Base-by-base conservation (phyloP, 1,140 invertebrate species). In the Formica selysi region DNA sequence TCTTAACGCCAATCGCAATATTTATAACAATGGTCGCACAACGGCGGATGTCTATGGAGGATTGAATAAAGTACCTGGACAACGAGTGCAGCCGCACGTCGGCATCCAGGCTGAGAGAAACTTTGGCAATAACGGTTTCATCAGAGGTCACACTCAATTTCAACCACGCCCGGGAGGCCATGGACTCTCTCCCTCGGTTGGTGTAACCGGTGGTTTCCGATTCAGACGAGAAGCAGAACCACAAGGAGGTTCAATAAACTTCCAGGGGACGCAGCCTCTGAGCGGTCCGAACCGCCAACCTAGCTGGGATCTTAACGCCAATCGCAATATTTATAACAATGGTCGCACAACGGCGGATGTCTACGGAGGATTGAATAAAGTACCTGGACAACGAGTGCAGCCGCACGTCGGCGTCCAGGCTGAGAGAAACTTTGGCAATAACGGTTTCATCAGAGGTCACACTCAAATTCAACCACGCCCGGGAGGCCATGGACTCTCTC, bases 231-330 rank as follows among this genome's bases (percentile, higher is more conserved):
- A 41, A 0, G 38, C 38, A 10, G 22, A 61, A 16, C 36, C 16
- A 10, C 32, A 74, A 29, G 74, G 81, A 48, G n/a, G 29, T 26
- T 89, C 88, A 0, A 0, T 91, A 3, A 22, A 3, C 0, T 3
- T 92, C 2, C 2, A 78, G 0, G 86, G 8, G 3, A 0, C 7
- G 3, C 67, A 92, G 41, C 91, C 91, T 2, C 0, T 92, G 1
- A 71, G 85, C 48, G 91, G 90, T 0, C 87, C 90, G 0, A 68
- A 91, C 0, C 85, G 73, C 61, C 81, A 88, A 6, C 91, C 92
- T 4, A 76, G 76, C 0, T 10, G 91, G 11, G 62, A 92, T 62
- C 5, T 91, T 1, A 70, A 91, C 0, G 91, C 67, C 16, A 71
- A 89, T n/a, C 88, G 78, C 0, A 81, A 78, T 0, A 0, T 92